These are phyloP conservation scores for Ophonus ardosiacus DNA, from an alignment of 2,888 invertebrate species.

Conservation along the genomic window DNA sequence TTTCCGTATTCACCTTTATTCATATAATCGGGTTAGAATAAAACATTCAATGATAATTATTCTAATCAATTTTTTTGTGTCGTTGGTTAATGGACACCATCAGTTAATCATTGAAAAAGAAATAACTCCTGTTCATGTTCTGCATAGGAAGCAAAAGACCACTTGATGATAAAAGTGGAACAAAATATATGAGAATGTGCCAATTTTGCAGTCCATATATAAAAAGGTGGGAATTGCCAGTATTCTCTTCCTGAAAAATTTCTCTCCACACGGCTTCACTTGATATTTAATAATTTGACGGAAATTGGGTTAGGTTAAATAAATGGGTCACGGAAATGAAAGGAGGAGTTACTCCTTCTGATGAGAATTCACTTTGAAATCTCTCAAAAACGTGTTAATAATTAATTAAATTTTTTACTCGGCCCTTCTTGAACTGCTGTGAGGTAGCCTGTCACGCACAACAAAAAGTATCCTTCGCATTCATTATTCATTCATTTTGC, in stretches of 20 bases:
- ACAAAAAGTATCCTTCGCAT: slow-evolving; percentile 34
- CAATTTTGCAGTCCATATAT: slow-evolving; percentile 33
- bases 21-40: no score
- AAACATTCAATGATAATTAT: no score
- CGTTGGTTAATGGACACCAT: no score
- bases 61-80: no score
- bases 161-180: neutral
- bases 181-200: neutral
- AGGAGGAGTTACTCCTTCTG: neutral
- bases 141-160: neutral
- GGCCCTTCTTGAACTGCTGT: slow-evolving; percentile 13
- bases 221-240: slow-evolving; percentile 36
- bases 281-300: slow-evolving; percentile 48
- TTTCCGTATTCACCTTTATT: no score
- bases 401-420: slow-evolving; percentile 43
- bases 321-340: slow-evolving; percentile 54
- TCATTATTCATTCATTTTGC: slow-evolving; percentile 24
- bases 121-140: neutral
- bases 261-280: neutral
- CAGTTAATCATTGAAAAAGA: neutral
- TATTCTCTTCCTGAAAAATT: slow-evolving; percentile 36
- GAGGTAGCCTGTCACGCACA: slow-evolving; percentile 25
- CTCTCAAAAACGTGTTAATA: slow-evolving; percentile 46
- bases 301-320: slow-evolving; percentile 47
- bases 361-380: slow-evolving; percentile 28